Evolutionary conservation across 2,888 invertebrate genomes (phyloP).

Genomic region (Arctia plantaginis): DNA sequence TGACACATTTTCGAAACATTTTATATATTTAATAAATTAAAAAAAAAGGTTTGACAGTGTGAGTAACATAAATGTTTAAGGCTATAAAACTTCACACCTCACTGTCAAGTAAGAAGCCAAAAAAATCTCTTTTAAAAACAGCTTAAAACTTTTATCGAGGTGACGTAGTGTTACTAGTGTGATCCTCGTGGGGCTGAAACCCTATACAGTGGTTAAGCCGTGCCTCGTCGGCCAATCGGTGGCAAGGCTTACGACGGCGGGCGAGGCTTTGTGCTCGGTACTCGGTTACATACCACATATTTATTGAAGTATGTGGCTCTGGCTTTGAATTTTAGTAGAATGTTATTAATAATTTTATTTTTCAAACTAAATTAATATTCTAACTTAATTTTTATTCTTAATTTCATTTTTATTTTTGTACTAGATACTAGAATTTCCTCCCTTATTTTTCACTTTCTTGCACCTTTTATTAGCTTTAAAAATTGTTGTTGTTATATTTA

Average conservation of each 20-base stretch:
- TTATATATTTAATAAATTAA: neutral
- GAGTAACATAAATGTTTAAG: constrained; percentile 15
- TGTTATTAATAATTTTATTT: neutral
- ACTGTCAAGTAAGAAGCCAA: constrained; percentile 41
- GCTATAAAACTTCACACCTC: constrained; percentile 45
- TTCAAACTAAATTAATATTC: no score
- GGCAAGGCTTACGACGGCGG: constrained; percentile 58
- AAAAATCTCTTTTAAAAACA: constrained; percentile 50
- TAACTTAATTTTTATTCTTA: no score
- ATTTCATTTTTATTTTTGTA: no score
- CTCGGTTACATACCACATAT: constrained; percentile 56
- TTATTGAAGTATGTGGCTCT: constrained; percentile 35
- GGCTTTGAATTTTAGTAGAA: constrained; percentile 8
- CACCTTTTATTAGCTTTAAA: no score
- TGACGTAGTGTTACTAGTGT: constrained; percentile 57
- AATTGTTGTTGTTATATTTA: no score
- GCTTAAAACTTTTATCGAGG: constrained; percentile 52
- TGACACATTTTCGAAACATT: neutral
- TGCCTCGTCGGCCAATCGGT: constrained; percentile 66
- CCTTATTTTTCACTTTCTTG: no score
- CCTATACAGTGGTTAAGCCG: constrained; percentile 65
- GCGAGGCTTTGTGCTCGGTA: constrained; percentile 62
- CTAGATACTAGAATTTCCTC: no score
- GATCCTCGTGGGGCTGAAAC: constrained; percentile 65
- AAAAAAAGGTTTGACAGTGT: neutral